Percentiles rank a stretch among this genome's conserved stretches.
Evolutionary conservation across 2,797 vertebrate species (phyloP).

Genomic region (Semotilus atromaculatus): DNA sequence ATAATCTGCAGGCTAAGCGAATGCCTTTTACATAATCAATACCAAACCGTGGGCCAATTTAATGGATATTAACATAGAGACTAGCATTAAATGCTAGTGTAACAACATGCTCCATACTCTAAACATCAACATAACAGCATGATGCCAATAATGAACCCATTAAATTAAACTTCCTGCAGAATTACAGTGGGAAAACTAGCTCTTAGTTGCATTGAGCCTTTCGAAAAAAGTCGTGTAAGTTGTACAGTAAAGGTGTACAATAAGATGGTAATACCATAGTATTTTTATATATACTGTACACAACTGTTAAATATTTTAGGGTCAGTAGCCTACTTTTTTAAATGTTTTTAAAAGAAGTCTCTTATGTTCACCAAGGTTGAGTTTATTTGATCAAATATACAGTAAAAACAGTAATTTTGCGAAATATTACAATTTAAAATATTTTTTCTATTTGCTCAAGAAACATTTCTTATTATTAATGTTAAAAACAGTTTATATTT

Average conservation of each 20-base stretch:
- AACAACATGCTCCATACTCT: not conserved
- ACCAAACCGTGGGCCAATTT: not conserved
- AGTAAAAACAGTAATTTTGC: not conserved
- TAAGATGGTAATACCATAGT: not conserved
- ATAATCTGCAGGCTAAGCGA: constrained; percentile 36
- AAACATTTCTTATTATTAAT: too few relatives aligned
- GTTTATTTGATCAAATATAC: not conserved
- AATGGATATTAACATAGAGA: constrained; percentile 10
- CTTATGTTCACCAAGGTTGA: not conserved
- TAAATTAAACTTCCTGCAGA: not conserved
- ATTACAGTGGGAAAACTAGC: not conserved
- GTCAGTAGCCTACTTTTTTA: not conserved
- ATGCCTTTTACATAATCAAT: constrained; percentile 19
- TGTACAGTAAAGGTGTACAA: not conserved
- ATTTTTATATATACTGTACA: not conserved
- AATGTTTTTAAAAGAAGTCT: not conserved
- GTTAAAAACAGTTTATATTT: too few relatives aligned
- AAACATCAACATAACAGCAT: not conserved
- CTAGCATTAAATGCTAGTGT: not conserved
- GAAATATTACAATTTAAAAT: not conserved
- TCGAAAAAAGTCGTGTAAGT: not conserved
- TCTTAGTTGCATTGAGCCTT: not conserved
- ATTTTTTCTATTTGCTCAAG: not conserved
- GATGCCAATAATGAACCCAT: not conserved
- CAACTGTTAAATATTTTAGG: not conserved